phyloP scores from a whole-genome alignment of 2,797 vertebrate species.

The Mormyrus hasselquistii region DNA sequence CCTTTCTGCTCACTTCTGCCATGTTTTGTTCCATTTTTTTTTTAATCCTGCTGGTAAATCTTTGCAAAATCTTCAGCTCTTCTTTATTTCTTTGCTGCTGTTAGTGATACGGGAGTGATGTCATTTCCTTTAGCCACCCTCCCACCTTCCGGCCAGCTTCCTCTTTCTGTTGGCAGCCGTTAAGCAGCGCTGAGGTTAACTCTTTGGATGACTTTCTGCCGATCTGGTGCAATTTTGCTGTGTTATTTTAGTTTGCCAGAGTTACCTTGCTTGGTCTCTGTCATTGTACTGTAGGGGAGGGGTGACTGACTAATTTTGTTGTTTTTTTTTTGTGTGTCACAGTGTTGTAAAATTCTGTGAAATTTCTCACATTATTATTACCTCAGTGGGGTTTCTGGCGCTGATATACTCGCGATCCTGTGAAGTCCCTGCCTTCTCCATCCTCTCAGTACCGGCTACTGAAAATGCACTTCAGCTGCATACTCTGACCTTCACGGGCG shows the following conservation, averaged over 20 bases:
- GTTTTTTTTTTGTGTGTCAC: not conserved
- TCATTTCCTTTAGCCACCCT: slow-evolving; percentile 54
- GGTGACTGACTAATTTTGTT: slow-evolving; percentile 25
- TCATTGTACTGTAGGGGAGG: not conserved
- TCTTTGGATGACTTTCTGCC: slow-evolving; percentile 46
- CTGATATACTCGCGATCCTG: not conserved
- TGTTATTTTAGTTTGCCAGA: not conserved
- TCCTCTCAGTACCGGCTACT: not conserved
- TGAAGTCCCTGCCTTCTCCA: not conserved
- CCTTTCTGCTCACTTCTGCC: not conserved
- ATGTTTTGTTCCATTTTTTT: not conserved
- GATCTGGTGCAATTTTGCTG: not conserved
- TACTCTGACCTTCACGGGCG: not conserved
- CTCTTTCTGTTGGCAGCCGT: slow-evolving; percentile 46
- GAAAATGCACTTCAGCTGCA: not conserved
- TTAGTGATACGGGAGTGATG: slow-evolving; percentile 46
- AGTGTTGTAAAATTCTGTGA: not conserved
- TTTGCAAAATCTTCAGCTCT: slow-evolving; percentile 18
- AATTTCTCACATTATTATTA: slow-evolving; percentile 4
- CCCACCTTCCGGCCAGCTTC: slow-evolving; percentile 46
- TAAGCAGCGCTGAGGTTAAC: slow-evolving; percentile 37
- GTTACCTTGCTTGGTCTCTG: not conserved
- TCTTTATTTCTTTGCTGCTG: slow-evolving; percentile 14
- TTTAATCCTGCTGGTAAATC: not conserved
- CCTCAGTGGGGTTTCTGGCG: not conserved